phyloP scores from a whole-genome alignment of 2,113 vertebrate genomes.

The Ibidorhyncha struthersii region DNA sequence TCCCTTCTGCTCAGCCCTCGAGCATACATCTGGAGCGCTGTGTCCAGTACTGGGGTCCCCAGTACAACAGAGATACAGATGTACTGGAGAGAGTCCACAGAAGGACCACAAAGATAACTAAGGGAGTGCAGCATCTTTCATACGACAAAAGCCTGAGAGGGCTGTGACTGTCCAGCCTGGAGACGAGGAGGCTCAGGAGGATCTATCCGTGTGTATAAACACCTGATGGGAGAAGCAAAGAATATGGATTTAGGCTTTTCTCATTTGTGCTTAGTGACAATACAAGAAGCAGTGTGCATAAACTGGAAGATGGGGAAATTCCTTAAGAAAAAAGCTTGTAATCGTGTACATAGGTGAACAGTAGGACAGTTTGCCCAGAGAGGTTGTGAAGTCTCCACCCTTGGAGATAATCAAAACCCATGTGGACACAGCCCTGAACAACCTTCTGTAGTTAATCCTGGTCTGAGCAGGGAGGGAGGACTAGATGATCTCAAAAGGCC shows the following conservation, averaged over 20 bases:
- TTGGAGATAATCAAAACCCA: background rate
- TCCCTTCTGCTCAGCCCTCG: no score
- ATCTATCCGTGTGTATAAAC: background rate
- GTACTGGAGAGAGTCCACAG: no score
- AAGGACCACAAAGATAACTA: no score
- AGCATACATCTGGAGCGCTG: no score
- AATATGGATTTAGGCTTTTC: background rate
- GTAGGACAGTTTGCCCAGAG: background rate
- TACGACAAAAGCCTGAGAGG: no score
- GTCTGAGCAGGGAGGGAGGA: background rate
- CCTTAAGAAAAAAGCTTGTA: background rate
- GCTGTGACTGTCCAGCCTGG: no score
- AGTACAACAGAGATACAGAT: no score
- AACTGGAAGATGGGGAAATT: background rate
- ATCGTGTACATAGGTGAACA: background rate
- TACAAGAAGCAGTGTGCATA: background rate
- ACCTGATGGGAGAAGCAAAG: background rate
- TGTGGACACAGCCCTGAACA: fast-evolving
- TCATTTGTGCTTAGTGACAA: background rate
- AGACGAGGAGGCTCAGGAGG: no score
- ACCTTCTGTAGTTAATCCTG: background rate
- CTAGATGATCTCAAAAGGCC: background rate
- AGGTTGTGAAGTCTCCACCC: background rate
- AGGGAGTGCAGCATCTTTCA: no score
- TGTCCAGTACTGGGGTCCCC: no score